phyloP scores from a whole-genome alignment of 2,113 vertebrate species.

The Amazona guildingii region DNA sequence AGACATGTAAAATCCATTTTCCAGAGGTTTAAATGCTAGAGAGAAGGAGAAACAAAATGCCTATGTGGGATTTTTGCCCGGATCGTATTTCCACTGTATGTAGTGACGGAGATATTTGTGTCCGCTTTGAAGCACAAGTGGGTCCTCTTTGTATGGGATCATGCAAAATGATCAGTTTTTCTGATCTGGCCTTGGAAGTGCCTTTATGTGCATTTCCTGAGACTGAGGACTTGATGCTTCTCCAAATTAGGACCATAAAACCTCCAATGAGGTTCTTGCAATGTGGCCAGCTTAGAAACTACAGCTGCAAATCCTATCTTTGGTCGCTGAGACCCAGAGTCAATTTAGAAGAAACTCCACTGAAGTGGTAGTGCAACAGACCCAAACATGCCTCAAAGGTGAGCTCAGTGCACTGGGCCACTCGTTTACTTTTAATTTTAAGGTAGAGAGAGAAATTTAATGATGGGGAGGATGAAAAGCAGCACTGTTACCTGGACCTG shows the following conservation, averaged over 20 bases:
- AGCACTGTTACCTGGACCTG: background rate
- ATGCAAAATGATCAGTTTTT: background rate
- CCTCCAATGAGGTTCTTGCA: background rate
- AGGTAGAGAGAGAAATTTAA: background rate
- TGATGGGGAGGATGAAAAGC: background rate
- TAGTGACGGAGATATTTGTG: background rate
- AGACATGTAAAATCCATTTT: background rate
- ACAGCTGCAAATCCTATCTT: background rate
- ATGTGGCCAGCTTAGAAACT: background rate
- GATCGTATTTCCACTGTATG: background rate
- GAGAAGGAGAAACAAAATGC: background rate
- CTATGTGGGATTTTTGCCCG: background rate
- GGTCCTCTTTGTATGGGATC: background rate
- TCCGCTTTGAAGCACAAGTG: background rate
- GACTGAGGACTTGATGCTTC: background rate
- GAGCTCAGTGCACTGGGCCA: background rate
- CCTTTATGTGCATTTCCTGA: background rate
- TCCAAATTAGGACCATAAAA: background rate
- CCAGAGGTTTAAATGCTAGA: background rate
- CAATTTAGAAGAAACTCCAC: background rate
- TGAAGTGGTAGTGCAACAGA: background rate
- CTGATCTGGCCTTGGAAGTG: background rate
- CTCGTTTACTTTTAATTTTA: background rate
- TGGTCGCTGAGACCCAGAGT: background rate
- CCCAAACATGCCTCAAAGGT: background rate